These are phyloP conservation scores for Sapayoa aenigma DNA, from an alignment of 2,113 vertebrate species.

Conservation along the genomic window DNA sequence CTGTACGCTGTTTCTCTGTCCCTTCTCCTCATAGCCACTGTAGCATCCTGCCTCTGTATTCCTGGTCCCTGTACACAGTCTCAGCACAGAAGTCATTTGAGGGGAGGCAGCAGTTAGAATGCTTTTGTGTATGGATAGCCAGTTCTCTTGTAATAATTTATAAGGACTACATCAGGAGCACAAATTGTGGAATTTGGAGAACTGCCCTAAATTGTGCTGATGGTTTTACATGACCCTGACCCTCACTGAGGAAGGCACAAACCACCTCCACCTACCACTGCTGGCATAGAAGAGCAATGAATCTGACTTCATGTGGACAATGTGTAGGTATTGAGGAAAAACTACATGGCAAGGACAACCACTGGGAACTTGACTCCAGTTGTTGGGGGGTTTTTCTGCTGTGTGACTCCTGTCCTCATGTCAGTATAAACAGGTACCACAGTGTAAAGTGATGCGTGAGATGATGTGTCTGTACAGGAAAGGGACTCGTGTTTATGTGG, in stretches of 20 bases:
- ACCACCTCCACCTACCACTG: neutral
- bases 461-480: neutral
- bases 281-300: neutral
- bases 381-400: neutral
- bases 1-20: neutral
- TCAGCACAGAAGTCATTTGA: neutral
- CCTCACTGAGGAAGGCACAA: neutral
- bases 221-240: neutral
- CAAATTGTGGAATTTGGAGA: neutral
- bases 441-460: neutral
- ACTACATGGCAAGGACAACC: fast-evolving
- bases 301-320: neutral
- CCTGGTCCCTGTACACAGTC: neutral
- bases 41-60: neutral
- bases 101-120: neutral
- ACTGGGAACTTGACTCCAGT: neutral
- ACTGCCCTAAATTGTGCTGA: neutral
- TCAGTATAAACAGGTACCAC: neutral
- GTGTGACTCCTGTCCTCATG: neutral
- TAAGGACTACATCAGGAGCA: neutral
- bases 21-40: neutral
- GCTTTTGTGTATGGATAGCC: neutral
- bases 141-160: neutral
- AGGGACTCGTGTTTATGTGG: neutral
- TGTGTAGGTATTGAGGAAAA: neutral